A percentile compares a stretch with the other conserved stretches of the same genome.
Conservation (phyloP, 2,888 invertebrate species). For the Lydus trimaculatus region DNA sequence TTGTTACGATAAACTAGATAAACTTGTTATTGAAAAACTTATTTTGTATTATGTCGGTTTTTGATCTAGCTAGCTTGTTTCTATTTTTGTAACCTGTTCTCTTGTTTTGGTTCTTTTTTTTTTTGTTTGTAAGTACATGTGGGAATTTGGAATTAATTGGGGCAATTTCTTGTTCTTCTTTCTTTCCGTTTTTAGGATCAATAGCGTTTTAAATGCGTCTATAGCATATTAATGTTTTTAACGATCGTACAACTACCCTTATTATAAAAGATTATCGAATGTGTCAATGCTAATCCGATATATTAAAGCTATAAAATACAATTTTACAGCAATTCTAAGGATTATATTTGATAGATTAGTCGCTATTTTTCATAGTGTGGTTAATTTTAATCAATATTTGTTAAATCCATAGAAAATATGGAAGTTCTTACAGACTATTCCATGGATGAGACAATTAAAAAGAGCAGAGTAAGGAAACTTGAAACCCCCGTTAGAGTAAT, state of each 20-base stretch:
- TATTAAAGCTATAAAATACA: background rate
- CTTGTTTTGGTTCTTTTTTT: no score
- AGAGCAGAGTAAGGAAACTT: no score
- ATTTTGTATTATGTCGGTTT: background rate
- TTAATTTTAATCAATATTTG: no score
- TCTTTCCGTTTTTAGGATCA: background rate
- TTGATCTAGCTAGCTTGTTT: background rate
- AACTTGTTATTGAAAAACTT: background rate
- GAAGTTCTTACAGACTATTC: no score
- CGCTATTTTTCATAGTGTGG: no score
- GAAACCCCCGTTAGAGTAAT: no score
- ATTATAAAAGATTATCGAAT: background rate
- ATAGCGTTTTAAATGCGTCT: background rate
- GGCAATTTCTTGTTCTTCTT: background rate
- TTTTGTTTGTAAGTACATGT: background rate
- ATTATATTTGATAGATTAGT: no score
- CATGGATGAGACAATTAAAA: no score
- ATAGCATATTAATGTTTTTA: background rate
- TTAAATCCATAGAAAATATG: no score
- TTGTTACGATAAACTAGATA: background rate
- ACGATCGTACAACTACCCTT: background rate
- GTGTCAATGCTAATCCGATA: background rate
- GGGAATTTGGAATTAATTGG: background rate
- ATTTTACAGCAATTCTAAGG: background rate
- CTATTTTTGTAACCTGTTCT: constrained; percentile 51